Base-by-base conservation (phyloP, 2,888 invertebrate species). In the Dione juno region DNA sequence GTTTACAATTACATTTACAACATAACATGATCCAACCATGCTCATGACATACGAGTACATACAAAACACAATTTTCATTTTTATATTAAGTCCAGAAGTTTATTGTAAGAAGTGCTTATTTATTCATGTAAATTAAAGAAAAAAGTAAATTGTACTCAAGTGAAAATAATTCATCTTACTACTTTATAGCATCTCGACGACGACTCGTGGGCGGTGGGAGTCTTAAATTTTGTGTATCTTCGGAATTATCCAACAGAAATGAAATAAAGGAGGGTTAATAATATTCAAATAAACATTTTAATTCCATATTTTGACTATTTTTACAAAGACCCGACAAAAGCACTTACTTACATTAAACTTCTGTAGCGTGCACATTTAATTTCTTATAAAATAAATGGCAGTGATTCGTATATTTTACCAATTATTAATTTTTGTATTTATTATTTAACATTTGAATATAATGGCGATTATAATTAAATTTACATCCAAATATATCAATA, bases 361-460 rank as follows among this genome's bases (percentile, higher is more conserved):
- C 43, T 35, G 28, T 35, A 53, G 28, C 14, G 14, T 35, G 35
- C 53, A n/a, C 41, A 59, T 59, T 54, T 8, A 21, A 43, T 43
- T 59, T 59, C 43, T 43, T 43, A 59, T 28, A 21, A 43, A 41
- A 43, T 14, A 43, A 43, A 59, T 59, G 59, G 59, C 59, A 59
- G 59, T 59, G 59, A 43, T 59, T 59, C 8, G 8, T 14, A 59
- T 21, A 59, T 28, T 28, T 59, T 41, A 14, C 19, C 43, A 11
- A 43, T 10, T n/a, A 21, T n/a, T 43, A 19, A 7, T 11, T 37
- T 40, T n/a, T 13, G 6, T 40, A 40, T 13, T 58, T 11, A 16
- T 37, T 37, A 37, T 19, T 40, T 58, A 40, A 40, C 13, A 40
- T 11, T 19, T 57, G n/a, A 10, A 57, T 54, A n/a, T 16, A 1